Evolutionary conservation across 2,113 vertebrate species (phyloP).

Genomic region (Tiliqua scincoides): DNA sequence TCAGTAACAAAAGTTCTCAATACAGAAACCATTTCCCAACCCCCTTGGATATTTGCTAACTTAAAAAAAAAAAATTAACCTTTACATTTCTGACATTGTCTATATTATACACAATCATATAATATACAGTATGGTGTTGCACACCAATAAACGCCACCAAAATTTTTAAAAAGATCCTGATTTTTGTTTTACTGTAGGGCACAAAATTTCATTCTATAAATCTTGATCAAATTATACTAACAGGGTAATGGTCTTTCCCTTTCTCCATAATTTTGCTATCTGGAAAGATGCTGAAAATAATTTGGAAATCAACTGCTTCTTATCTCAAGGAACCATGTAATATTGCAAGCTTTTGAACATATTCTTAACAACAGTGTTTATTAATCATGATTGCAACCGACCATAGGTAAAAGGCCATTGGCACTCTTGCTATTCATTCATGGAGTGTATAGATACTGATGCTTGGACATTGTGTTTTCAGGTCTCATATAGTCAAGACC

Average conservation of each 20-base stretch:
- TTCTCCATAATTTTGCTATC: not conserved
- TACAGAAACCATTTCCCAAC: conserved; percentile 38
- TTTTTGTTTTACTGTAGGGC: conserved; percentile 53
- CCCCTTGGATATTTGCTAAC: not conserved
- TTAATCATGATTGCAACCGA: conserved; percentile 42
- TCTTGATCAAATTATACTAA: conserved; percentile 46
- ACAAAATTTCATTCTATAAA: conserved; percentile 48
- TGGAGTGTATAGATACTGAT: not conserved
- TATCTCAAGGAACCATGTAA: not conserved
- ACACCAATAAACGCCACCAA: conserved; percentile 51
- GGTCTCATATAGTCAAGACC: not conserved
- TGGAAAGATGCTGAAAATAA: not conserved
- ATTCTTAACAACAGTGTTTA: accelerated
- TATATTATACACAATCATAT: not conserved
- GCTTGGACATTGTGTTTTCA: not conserved
- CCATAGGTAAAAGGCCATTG: not conserved
- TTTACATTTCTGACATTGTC: conserved; percentile 42
- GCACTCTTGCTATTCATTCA: not conserved
- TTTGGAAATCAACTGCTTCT: not conserved
- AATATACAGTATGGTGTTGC: not conserved
- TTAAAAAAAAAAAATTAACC: conserved; percentile 37
- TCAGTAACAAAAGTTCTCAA: conserved; percentile 50
- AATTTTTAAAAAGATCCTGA: conserved; percentile 55
- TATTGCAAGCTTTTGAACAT: not conserved
- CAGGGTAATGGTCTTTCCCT: conserved; percentile 38